Percentiles rank a stretch among this genome's conserved stretches.
These are phyloP conservation scores for Drosophila siamana DNA, from an alignment of 2,888 invertebrate species.

Conservation along the genomic window DNA sequence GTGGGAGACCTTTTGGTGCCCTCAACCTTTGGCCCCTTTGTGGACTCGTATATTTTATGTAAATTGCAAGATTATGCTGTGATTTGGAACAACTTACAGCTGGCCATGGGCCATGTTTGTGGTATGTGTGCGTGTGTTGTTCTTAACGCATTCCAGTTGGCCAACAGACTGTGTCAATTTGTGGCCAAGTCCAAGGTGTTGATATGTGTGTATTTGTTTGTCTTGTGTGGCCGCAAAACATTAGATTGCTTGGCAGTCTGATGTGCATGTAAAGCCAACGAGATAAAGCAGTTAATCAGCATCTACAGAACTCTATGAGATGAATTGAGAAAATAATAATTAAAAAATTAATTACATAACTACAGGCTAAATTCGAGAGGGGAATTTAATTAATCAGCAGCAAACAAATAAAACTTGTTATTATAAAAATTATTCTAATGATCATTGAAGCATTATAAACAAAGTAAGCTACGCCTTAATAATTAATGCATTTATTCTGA, in stretches of 20 bases:
- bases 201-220: constrained; percentile 8
- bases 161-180: constrained; percentile 45
- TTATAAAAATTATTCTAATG: too few species aligned
- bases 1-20: constrained; percentile 48
- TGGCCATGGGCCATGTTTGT: constrained; percentile 51
- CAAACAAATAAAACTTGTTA: too few species aligned
- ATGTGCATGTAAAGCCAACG: background rate
- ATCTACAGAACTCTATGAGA: background rate
- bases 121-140: background rate
- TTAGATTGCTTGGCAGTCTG: constrained; percentile 38
- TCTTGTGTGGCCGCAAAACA: constrained; percentile 19
- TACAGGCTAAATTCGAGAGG: too few species aligned
- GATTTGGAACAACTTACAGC: constrained; percentile 74
- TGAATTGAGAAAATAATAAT: too few species aligned
- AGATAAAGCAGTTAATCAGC: background rate
- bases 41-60: constrained; percentile 71
- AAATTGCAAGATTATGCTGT: constrained; percentile 79
- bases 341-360: background rate
- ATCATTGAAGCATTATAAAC: too few species aligned
- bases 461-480: too few species aligned
- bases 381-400: too few species aligned
- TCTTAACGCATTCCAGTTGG: constrained; percentile 34
- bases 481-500: too few species aligned
- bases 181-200: constrained; percentile 44
- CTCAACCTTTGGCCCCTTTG: constrained; percentile 38